Evolutionary conservation across 2,797 vertebrate genomes (phyloP), one percentile per base, ranked within the genome.

Genomic region (Pseudochirops cupreus): DNA sequence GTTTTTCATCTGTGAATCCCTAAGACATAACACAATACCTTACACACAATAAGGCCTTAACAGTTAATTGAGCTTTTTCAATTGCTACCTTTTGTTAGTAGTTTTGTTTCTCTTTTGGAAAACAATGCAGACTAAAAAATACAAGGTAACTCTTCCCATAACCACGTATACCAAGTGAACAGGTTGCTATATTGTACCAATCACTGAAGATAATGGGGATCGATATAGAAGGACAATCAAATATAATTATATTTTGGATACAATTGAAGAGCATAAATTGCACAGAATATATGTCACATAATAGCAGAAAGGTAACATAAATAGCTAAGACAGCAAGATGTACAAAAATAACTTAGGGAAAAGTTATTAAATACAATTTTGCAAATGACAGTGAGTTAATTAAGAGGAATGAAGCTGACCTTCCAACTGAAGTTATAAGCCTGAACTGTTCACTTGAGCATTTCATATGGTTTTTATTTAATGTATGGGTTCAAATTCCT

Each of bases 341-440:
- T 2, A 24, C 21, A 16, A 46, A 82, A 82, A 82, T 5, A 24
- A 24, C 3, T 24, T 46, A 24, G 62, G n/a, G 18, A 82, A 82
- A n/a, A 82, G 6, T 18, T 74, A 33, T 14, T 67, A n/a, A 74
- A 74, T 39, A n/a, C 33, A 74, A 93, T 74, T 56, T 93, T 67
- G 92, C 94, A 96, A 96, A 39, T 31, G 46, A 57, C 9, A 82
- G 26, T 92, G 10, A 94, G 58, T 92, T 91, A 95, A 91, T 56
- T 29, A 50, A 54, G 59, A n/a, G 62, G 93, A 94, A n/a, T 10
- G 10, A 92, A 31, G 54, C 50, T 89, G 28, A 50, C 12, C 6
- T 53, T 52, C 3, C 21, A 92, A 21, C 29, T 56, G 26, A 92
- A 96, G 90, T 95, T 29, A 10, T 58, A 29, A 95, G 90, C 18